Base-by-base conservation (phyloP, 2,888 invertebrate species). In the Tetragonula carbonaria region DNA sequence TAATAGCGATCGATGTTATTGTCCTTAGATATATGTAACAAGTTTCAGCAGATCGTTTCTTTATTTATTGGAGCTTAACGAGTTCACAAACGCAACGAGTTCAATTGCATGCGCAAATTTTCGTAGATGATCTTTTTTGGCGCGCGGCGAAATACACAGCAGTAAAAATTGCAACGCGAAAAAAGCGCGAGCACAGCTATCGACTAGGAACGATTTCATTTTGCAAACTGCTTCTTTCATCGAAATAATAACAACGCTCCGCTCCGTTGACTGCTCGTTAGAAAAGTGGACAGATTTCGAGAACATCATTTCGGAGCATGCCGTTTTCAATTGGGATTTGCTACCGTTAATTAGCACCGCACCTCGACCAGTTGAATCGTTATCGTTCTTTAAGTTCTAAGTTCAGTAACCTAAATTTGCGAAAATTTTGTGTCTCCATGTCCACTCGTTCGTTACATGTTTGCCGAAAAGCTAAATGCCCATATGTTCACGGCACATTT, bases 401-500 rank as follows among this genome's bases (percentile, higher is more conserved):
- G 73, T 76, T 70, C 59, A 63, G 28, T 28, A 45, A 59, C 76
- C 70, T n/a, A 84, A 45, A 57, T 75, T 55, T 23, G 73, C 18
- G 51, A 75, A 59, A 62, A 76, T 74, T 45, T 73, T 79, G 76
- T 75, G 51, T 85, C 74, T 50, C 62, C 50, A 45, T 74, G 65
- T 76, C 55, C 55, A 68, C 23, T 74, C 65, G 65, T 84, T 75
- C 67, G 75, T 75, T 73, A 84, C 84, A 65, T 78, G 84, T 84
- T 74, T 57, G 84, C 50, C 50, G 75, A 68, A 86, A 78, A 87
- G 82, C 87, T 90, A 87, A 90, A 89, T 88, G 88, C 87, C 87
- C 85, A 65, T 77, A 85, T 82, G 85, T 80, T 91, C 86, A 87
- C 70, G 84, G 89, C 92, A 88, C 91, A 77, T 50, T 33, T 85